These are phyloP conservation scores for Oncorhynchus kisutch DNA, from an alignment of 2,113 vertebrate genomes.

Conservation along the genomic window DNA sequence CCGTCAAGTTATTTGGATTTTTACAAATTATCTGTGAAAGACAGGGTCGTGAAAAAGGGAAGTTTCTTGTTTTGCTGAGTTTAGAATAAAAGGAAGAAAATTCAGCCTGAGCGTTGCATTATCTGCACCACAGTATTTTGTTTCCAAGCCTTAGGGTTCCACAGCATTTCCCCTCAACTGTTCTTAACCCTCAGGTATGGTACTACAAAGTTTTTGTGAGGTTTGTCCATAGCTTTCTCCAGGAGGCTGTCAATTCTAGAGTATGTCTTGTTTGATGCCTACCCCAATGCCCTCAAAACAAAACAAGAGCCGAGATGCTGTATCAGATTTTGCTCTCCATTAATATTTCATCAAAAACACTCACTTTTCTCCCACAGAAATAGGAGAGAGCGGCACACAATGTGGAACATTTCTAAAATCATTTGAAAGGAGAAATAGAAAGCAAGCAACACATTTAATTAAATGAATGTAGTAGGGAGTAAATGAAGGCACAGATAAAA, in stretches of 20 bases:
- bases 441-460: background rate
- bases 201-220: slow-evolving; percentile 1
- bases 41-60: no score
- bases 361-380: background rate
- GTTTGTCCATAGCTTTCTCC: slow-evolving; percentile 6
- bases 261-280: no score
- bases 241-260: background rate
- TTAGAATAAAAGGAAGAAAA: slow-evolving; percentile 1
- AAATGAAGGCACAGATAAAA: background rate
- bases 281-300: background rate
- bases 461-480: background rate
- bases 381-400: background rate
- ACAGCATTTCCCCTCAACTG: slow-evolving; percentile 17
- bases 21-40: no score
- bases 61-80: no score
- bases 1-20: no score
- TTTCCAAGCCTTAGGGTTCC: background rate
- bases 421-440: background rate
- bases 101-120: background rate
- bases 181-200: background rate
- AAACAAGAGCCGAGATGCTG: slow-evolving; percentile 1
- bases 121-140: slow-evolving; percentile 2
- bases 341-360: slow-evolving; percentile 21
- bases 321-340: slow-evolving; percentile 12
- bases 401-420: slow-evolving; percentile 12